phyloP scores from a whole-genome alignment of 2,888 invertebrate species.

The Plusia festucae region DNA sequence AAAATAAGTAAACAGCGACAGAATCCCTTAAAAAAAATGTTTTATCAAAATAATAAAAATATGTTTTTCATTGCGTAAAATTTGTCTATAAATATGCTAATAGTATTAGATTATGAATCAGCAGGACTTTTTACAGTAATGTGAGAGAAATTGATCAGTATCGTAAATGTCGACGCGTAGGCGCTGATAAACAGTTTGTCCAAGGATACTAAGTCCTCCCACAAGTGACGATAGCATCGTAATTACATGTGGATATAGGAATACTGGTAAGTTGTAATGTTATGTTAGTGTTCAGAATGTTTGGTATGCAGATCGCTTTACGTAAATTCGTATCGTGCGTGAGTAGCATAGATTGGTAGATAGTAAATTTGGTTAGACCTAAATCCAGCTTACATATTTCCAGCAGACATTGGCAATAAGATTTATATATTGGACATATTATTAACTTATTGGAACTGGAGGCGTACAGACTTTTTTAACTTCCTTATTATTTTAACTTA shows the following conservation, averaged over 20 bases:
- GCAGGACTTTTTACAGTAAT: not conserved
- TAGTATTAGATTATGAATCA: too few relatives aligned
- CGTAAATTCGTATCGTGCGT: not conserved
- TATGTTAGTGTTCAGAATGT: not conserved
- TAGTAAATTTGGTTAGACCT: not conserved
- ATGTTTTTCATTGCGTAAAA: too few relatives aligned
- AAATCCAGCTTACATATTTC: not conserved
- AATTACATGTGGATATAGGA: slow-evolving; percentile 5
- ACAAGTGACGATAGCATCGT: not conserved
- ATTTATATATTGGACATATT: too few relatives aligned
- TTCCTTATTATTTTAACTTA: too few relatives aligned
- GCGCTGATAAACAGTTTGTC: slow-evolving; percentile 21
- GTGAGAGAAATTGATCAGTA: slow-evolving; percentile 4
- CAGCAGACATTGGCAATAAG: not conserved
- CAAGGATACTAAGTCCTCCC: slow-evolving; percentile 6
- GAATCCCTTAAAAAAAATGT: too few relatives aligned
- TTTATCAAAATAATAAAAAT: too few relatives aligned
- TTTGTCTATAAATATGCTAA: too few relatives aligned
- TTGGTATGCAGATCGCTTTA: not conserved
- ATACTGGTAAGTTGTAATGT: not conserved
- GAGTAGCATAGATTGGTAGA: not conserved
- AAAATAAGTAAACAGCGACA: too few relatives aligned
- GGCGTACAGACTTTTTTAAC: too few relatives aligned
- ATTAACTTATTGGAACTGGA: too few relatives aligned
- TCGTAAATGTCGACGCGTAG: slow-evolving; percentile 35